Evolutionary conservation across 2,888 invertebrate species (phyloP).

Genomic region (Crioceris asparagi): DNA sequence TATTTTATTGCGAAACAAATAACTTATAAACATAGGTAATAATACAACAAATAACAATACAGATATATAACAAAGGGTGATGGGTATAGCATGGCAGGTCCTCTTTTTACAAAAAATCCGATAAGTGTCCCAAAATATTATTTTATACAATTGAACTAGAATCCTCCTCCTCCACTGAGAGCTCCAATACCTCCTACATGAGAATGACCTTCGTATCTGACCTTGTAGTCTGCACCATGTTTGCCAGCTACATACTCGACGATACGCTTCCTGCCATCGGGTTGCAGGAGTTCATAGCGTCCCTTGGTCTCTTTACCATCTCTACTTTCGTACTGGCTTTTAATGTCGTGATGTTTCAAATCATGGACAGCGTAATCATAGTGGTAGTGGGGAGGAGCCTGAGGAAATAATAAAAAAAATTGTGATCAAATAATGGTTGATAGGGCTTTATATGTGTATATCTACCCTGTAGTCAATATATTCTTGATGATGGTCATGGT

Average conservation of each 20-base stretch:
- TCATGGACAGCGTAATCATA: conserved; percentile 34
- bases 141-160: conserved; percentile 14
- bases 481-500: conserved; percentile 29
- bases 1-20: conserved; percentile 28
- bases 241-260: conserved; percentile 34
- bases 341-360: conserved; percentile 31
- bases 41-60: conserved; percentile 20
- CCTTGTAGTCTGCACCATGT: conserved; percentile 32
- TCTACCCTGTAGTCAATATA: conserved; percentile 32
- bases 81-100: conserved; percentile 14
- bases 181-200: conserved; percentile 24
- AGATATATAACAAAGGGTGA: conserved; percentile 14
- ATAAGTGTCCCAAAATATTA: conserved; percentile 4
- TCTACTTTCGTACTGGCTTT: conserved; percentile 32
- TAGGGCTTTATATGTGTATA: not conserved
- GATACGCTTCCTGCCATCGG: conserved; percentile 33
- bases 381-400: conserved; percentile 33
- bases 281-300: conserved; percentile 31
- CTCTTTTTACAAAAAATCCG: conserved; percentile 10
- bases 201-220: conserved; percentile 23
- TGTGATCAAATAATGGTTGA: too few species aligned
- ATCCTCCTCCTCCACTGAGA: conserved; percentile 15
- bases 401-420: too few species aligned
- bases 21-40: conserved; percentile 12
- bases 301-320: conserved; percentile 31